These are phyloP conservation scores for Dynastes maya DNA, from an alignment of 2,888 invertebrate genomes.

Conservation along the genomic window DNA sequence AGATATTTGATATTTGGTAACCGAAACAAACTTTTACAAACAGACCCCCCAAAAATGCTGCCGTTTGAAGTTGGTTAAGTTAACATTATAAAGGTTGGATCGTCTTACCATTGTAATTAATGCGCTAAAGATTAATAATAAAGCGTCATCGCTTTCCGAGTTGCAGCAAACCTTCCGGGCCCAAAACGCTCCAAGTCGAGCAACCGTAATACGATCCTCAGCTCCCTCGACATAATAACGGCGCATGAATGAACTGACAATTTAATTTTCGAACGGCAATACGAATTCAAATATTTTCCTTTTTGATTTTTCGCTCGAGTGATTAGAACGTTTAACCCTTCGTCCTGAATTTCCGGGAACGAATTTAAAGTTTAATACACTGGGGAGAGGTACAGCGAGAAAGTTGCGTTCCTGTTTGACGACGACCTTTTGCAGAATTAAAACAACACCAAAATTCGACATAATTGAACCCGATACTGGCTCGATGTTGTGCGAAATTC, in stretches of 20 bases:
- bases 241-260: slow-evolving; percentile 53
- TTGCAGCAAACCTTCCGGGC: background rate
- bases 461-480: slow-evolving; percentile 26
- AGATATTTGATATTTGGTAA: too few species aligned
- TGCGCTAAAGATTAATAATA: slow-evolving; percentile 20
- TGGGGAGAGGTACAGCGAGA: slow-evolving; percentile 25
- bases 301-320: slow-evolving; percentile 49
- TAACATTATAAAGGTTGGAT: background rate
- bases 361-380: slow-evolving; percentile 44
- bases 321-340: slow-evolving; percentile 44
- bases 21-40: too few species aligned
- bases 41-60: too few species aligned
- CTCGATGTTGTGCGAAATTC: slow-evolving; percentile 3
- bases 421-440: slow-evolving; percentile 28
- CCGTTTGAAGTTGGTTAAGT: background rate
- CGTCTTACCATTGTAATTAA: slow-evolving; percentile 23
- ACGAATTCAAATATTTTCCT: slow-evolving; percentile 49
- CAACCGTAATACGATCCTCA: slow-evolving; percentile 34
- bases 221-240: slow-evolving; percentile 53
- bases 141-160: slow-evolving; percentile 14
- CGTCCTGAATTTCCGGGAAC: slow-evolving; percentile 40
- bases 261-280: slow-evolving; percentile 56
- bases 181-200: background rate
- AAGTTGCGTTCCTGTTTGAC: slow-evolving; percentile 35
- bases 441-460: slow-evolving; percentile 29